Evolutionary conservation across 1,140 invertebrate genomes (phyloP), one percentile per base, ranked within the genome.

Genomic region (Pseudomyrmex sp.): DNA sequence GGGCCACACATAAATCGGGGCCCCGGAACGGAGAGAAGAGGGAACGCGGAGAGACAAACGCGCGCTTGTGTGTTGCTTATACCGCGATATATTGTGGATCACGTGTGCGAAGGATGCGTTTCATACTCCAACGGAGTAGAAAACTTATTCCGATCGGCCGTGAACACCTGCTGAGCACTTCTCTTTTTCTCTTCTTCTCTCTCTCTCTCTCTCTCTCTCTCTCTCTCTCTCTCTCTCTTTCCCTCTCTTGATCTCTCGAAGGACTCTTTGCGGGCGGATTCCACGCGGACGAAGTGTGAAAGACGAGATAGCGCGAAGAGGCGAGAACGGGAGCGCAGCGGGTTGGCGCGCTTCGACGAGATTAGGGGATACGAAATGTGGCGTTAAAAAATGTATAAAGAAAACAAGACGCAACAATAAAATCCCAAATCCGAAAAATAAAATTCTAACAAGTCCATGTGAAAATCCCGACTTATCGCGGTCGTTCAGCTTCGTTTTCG

Each of bases 1-100:
- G 89, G 91, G 92, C 92, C 92, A 93, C 91, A 92, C 92, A 93
- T 94, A 92, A 89, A 89, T 89, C 88, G 88, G 77, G 15, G 35
- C 44, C 46, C 88, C n/a, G 15, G n/a, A 76, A 63, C 1, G 63
- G 35, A 5, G 15, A 9, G 26, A 35, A 12, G 23, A n/a, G 48
- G 2, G 59, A n/a, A 12, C 4, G 23, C 13, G 2, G 26, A 46
- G 56, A n/a, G 50, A 15, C 15, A n/a, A 48, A 44, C 35, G 62
- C 65, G 20, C 10, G 48, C 65, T 75, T 68, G 73, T 70, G 73
- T 70, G 82, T 48, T 73, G 13, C 50, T 68, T 7, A 15, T 35
- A 58, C 62, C 20, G 66, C 66, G 65, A 70, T 35, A 35, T 35
- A 35, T 52, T 13, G 15, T 35, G 65, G 54, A 70, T 70, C 54